These are phyloP conservation scores for Drosophila simulans DNA, from an alignment of 1,140 invertebrate species.

Conservation along the genomic window DNA sequence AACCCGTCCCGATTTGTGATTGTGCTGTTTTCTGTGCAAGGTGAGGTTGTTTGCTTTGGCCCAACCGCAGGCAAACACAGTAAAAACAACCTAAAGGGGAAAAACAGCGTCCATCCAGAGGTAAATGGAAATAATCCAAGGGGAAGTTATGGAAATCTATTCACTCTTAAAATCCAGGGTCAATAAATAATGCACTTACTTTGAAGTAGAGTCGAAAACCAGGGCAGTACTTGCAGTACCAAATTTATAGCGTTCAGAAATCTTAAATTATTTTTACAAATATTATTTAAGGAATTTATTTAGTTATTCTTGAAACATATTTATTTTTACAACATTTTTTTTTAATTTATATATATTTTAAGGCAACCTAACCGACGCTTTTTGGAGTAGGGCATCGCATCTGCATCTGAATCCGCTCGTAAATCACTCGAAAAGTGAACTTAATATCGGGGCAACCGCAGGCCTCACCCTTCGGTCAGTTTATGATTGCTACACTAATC, in stretches of 20 bases:
- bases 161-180: no score
- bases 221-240: no score
- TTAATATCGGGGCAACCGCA: constrained; percentile 56
- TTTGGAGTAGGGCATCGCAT: neutral
- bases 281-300: no score
- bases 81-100: neutral
- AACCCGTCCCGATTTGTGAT: constrained; percentile 23
- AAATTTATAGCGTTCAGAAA: no score
- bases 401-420: constrained; percentile 26
- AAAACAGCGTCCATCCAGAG: no score
- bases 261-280: no score
- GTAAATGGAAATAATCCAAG: neutral
- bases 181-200: no score
- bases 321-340: neutral
- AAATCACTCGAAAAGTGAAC: constrained; percentile 59
- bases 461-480: constrained; percentile 61
- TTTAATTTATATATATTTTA: neutral
- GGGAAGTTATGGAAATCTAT: no score
- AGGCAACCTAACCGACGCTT: neutral
- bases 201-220: no score
- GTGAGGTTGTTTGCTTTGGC: constrained; percentile 15
- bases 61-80: constrained; percentile 7
- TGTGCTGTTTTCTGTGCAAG: constrained; percentile 4
- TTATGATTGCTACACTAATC: constrained; percentile 77
- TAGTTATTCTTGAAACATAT: no score